Percentiles rank a stretch among this genome's conserved stretches.
phyloP scores from a whole-genome alignment of 2,113 vertebrate species.

The Daboia siamensis region DNA sequence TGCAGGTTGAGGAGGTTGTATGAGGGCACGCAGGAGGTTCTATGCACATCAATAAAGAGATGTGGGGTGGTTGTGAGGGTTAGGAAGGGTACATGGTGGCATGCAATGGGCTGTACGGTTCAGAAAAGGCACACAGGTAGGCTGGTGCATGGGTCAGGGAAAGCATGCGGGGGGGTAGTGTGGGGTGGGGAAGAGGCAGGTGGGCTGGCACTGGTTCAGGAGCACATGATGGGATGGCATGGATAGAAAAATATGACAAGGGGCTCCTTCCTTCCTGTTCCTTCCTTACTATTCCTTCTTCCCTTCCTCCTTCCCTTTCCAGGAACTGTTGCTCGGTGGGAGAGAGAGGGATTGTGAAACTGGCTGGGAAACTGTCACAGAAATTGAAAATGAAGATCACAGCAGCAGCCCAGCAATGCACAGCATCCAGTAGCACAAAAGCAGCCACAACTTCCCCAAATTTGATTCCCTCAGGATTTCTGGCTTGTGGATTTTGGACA shows the following conservation, averaged over 20 bases:
- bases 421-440: background rate
- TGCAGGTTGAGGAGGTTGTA: background rate
- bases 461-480: background rate
- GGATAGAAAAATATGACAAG: background rate
- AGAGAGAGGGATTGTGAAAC: background rate
- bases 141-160: background rate
- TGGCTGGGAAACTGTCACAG: background rate
- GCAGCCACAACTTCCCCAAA: background rate
- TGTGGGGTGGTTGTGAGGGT: background rate
- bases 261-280: background rate
- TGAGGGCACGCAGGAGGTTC: background rate
- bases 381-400: background rate
- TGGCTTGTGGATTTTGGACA: background rate
- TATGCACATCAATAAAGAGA: background rate
- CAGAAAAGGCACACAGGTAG: background rate
- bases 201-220: background rate
- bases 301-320: background rate
- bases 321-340: background rate
- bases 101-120: background rate
- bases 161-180: background rate
- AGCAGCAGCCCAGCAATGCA: background rate
- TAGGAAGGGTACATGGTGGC: background rate
- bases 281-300: background rate
- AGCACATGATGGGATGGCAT: background rate
- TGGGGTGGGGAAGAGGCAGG: background rate